These are phyloP conservation scores for Hoplodrina blanda DNA, from an alignment of 2,888 invertebrate genomes.

Conservation along the genomic window DNA sequence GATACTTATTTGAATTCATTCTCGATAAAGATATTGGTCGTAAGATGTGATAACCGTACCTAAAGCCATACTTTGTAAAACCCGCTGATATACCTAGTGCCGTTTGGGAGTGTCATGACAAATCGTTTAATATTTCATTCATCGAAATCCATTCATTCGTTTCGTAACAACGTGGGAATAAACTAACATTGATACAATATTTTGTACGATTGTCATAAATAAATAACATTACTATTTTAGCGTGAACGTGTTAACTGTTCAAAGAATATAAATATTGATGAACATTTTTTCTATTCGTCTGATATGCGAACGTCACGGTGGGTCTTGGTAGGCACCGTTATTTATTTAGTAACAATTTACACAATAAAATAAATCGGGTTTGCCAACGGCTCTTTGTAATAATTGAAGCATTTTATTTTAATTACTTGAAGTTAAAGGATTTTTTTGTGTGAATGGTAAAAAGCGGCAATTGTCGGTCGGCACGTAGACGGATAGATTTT, in stretches of 20 bases:
- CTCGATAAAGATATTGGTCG: conserved; percentile 40
- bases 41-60: conserved; percentile 44
- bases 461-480: conserved; percentile 52
- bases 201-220: conserved; percentile 35
- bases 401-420: conserved; percentile 60
- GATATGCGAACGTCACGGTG: conserved; percentile 46
- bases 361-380: conserved; percentile 46
- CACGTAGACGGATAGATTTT: conserved; percentile 62
- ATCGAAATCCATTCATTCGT: conserved; percentile 54
- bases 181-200: conserved; percentile 34
- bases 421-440: conserved; percentile 52
- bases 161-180: conserved; percentile 59
- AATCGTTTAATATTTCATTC: conserved; percentile 63
- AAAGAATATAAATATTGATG: conserved; percentile 53
- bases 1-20: conserved; percentile 22
- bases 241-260: conserved; percentile 55
- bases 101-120: conserved; percentile 52
- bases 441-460: conserved; percentile 57
- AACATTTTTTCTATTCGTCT: conserved; percentile 32
- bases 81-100: conserved; percentile 23
- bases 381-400: conserved; percentile 25
- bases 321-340: conserved; percentile 49
- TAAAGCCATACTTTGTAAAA: conserved; percentile 36
- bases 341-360: conserved; percentile 49
- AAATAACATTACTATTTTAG: conserved; percentile 51